These are phyloP conservation scores for Aphaenogaster ashmeadi DNA, from an alignment of 1,140 invertebrate species.

Conservation along the genomic window DNA sequence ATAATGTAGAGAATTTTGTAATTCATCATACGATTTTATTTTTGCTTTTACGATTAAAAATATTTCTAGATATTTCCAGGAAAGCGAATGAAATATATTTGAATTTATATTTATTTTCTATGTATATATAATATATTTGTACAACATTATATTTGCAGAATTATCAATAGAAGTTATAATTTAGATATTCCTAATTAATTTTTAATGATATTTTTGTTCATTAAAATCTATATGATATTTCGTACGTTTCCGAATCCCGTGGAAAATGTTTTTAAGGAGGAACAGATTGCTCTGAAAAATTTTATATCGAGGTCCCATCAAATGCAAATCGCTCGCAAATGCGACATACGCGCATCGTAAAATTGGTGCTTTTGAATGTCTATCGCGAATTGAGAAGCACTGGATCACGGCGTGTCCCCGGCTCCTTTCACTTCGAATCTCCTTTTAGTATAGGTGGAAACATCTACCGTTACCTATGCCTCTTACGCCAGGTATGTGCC, in stretches of 20 bases:
- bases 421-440: slow-evolving; percentile 74
- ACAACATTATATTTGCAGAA: background rate
- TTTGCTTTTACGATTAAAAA: slow-evolving; percentile 10
- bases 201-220: background rate
- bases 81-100: slow-evolving; percentile 13
- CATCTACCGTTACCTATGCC: slow-evolving; percentile 75
- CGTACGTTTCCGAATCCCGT: background rate
- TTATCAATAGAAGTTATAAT: slow-evolving; percentile 4
- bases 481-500: slow-evolving; percentile 65
- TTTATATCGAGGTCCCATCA: background rate
- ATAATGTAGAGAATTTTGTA: background rate
- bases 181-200: background rate
- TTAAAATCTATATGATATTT: background rate
- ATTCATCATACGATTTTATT: background rate
- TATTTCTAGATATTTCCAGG: background rate
- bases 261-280: background rate
- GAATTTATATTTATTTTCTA: background rate
- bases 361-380: slow-evolving; percentile 34
- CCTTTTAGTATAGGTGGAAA: slow-evolving; percentile 75
- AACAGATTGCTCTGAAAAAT: background rate
- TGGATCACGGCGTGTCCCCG: slow-evolving; percentile 63
- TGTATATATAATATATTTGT: background rate
- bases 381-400: slow-evolving; percentile 68
- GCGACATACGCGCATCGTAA: background rate
- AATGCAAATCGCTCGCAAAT: slow-evolving; percentile 11